Conservation (phyloP, 2,113 vertebrate species). For the Oreocharis arfaki region DNA sequence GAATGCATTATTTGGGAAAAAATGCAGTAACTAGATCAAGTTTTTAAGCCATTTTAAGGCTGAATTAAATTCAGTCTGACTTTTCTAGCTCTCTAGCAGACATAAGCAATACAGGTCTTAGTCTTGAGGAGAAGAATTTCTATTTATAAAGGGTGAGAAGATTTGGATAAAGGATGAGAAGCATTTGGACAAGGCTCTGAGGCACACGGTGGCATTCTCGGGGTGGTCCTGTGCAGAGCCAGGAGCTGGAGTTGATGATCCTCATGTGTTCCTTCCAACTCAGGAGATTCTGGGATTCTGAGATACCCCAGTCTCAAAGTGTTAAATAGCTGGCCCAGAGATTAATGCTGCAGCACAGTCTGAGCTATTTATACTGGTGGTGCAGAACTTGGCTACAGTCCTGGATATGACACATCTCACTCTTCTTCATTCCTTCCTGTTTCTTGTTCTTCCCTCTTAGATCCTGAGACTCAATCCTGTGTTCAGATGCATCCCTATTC, state of each 20-base stretch:
- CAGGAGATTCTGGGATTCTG: neutral
- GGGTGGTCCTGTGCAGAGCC: neutral
- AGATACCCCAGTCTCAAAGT: neutral
- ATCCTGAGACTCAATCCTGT: neutral
- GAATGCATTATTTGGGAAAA: conserved; percentile 10
- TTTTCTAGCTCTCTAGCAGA: neutral
- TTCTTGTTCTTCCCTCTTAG: neutral
- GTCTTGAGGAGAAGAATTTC: neutral
- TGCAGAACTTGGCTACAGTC: neutral
- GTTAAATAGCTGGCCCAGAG: neutral
- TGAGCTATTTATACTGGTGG: neutral
- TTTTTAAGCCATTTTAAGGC: neutral
- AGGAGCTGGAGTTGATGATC: neutral
- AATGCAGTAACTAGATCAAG: neutral
- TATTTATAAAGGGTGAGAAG: neutral
- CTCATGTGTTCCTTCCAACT: neutral
- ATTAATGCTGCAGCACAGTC: neutral
- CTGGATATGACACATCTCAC: neutral
- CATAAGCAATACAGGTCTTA: neutral
- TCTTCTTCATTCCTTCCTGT: neutral
- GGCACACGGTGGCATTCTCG: neutral
- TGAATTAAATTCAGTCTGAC: conserved; percentile 10
- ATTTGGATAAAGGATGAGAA: neutral
- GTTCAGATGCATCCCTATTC: neutral
- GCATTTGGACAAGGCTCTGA: neutral